These are phyloP conservation scores for Saccostrea cuccullata DNA, from an alignment of 1,140 invertebrate species.

Conservation along the genomic window DNA sequence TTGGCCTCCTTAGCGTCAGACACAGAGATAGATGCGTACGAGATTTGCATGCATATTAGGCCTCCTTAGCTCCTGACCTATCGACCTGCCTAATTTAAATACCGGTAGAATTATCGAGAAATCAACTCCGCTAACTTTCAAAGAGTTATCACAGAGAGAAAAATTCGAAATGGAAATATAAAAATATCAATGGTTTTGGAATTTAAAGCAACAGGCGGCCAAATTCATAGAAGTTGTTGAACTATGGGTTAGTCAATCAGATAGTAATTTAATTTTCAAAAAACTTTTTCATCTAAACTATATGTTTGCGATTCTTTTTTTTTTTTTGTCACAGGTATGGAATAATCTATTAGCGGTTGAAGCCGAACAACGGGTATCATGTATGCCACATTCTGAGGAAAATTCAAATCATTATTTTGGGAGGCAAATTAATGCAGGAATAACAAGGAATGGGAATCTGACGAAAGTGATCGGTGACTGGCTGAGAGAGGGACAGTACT, in stretches of 20 bases:
- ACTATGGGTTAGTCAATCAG: too few species aligned
- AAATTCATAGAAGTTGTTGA: too few species aligned
- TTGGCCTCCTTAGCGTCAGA: too few species aligned
- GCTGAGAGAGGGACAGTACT: neutral
- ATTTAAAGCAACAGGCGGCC: neutral
- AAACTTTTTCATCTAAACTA: neutral
- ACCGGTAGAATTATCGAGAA: too few species aligned
- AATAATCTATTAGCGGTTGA: neutral
- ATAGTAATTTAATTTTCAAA: too few species aligned
- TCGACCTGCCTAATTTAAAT: too few species aligned
- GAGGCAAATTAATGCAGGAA: neutral
- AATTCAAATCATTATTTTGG: neutral
- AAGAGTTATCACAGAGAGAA: too few species aligned
- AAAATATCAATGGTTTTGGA: neutral
- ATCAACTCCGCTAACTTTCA: too few species aligned
- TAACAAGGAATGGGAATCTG: neutral
- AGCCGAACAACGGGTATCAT: neutral
- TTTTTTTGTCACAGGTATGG: neutral
- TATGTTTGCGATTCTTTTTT: neutral
- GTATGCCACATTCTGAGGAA: neutral
- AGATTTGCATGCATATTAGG: too few species aligned
- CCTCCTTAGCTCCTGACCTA: too few species aligned
- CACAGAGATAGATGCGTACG: too few species aligned
- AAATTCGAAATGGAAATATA: too few species aligned
- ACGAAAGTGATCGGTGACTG: slow-evolving; percentile 3